Percentiles rank a stretch among this genome's conserved stretches.
phyloP scores from a whole-genome alignment of 1,140 invertebrate genomes.

The Asobara japonica region DNA sequence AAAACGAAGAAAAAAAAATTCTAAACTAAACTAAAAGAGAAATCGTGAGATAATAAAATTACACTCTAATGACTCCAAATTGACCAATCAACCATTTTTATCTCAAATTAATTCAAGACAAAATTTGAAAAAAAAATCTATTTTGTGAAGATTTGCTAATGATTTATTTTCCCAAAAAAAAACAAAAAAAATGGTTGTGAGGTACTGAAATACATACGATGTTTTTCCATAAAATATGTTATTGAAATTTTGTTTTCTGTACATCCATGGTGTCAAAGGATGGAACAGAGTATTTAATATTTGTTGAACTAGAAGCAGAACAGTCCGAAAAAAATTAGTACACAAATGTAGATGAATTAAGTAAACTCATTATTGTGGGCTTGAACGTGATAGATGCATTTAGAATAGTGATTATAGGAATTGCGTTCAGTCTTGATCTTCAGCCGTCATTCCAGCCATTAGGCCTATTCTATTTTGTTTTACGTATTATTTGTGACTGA shows the following conservation, averaged over 20 bases:
- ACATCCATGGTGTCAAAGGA: neutral
- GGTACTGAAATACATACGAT: neutral
- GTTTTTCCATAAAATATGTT: conserved; percentile 1
- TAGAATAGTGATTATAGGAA: neutral
- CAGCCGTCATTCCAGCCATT: conserved; percentile 7
- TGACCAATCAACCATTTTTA: too few species aligned
- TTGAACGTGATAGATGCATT: conserved; percentile 7
- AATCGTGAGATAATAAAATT: too few species aligned
- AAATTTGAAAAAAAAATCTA: too few species aligned
- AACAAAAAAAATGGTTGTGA: too few species aligned
- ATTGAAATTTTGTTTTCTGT: neutral
- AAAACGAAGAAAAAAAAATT: too few species aligned
- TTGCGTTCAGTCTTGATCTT: neutral
- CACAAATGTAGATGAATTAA: neutral
- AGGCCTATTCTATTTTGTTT: neutral
- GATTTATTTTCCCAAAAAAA: too few species aligned
- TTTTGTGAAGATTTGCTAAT: too few species aligned
- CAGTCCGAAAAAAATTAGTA: neutral
- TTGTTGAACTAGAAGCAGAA: neutral
- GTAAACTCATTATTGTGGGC: neutral
- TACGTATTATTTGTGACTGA: neutral
- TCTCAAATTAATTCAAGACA: too few species aligned
- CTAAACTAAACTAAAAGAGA: too few species aligned
- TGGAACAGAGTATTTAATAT: conserved; percentile 14
- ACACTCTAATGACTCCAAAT: too few species aligned